Evolutionary conservation across 2,888 invertebrate genomes (phyloP), one percentile per base, ranked within the genome.

Genomic region (Germaria angustata): DNA sequence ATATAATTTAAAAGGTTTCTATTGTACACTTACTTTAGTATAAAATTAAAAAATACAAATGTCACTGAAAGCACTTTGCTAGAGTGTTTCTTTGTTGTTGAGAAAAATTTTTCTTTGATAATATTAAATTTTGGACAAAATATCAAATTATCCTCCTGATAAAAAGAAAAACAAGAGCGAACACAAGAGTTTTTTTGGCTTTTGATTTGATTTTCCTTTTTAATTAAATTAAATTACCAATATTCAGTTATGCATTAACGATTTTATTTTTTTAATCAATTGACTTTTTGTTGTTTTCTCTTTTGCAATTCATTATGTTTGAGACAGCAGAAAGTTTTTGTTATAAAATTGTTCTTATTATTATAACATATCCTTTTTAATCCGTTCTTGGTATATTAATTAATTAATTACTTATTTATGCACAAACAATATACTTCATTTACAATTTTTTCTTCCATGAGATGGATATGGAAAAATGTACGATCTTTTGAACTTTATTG

Each of bases 331-430:
- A 41, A 69, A 71, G n/a, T 66, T 80, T 75, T 68, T 4, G 28
- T 49, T 53, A 36, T 15, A n/a, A 51, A 44, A 11, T 32, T 15
- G 11, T 36, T 22, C 15, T 34, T 13, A n/a, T n/a, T 32, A 5
- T 15, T 17, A 15, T 7, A 28, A 34, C 34, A 34, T 39, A 36
- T 17, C 2, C 3, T 44, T 46, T 22, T 39, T 22, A 9, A 59
- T n/a, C 17, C 22, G 2, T 57, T 77, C 24, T 17, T 22, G 66
- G 44, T 6, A 44, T 8, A 77, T 72, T 68, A 9, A 73, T 78
- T 78, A 68, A 81, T 81, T 78, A 81, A 81, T 81, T 81, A 78
- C 32, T 78, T 72, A 78, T 81, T 73, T 81, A 68, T 81, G 36
- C 46, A 65, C 69, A 68, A 78, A 68, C 55, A 68, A 73, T 78